Evolutionary conservation across 2,888 invertebrate species (phyloP), one percentile per base, ranked within the genome.

Genomic region (Falcaria lacertinaria): DNA sequence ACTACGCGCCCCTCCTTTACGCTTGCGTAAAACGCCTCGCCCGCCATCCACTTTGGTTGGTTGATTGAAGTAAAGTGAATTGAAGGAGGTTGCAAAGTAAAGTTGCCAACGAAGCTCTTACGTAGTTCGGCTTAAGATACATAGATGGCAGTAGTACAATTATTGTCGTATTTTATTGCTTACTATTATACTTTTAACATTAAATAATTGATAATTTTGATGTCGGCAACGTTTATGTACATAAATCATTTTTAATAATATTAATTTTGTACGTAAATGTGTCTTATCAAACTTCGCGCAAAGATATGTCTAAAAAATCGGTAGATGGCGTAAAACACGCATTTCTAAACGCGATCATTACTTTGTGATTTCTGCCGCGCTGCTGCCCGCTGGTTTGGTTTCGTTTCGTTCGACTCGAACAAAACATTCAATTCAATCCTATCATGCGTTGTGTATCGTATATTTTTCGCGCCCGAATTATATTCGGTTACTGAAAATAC

Each of bases 361-460:
- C 61, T 59, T 64, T 57, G 47, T 37, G 25, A 34, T 47, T n/a
- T n/a, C n/a, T n/a, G n/a, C n/a, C n/a, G n/a, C n/a, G n/a, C n/a
- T n/a, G 48, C 42, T 19, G 19, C 19, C 19, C 6, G 19, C 19
- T 19, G 19, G 4, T 19, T 19, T 50, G 28, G 50, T 46, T 48
- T 45, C 54, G 52, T 46, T 48, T 43, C 36, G 45, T 43, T 47
- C 48, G 52, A 47, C 50, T 54, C 60, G 54, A 76, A 70, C 82
- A 86, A 85, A 87, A 87, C 86, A 85, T 77, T 80, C 74, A 73
- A 76, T 80, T 72, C 70, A 69, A 35, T 17, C 17, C 16, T 22
- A 68, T 58, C 68, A 83, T 81, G 85, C 69, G 66, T 68, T 60
- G 79, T 69, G 70, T 57, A 72, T 64, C 64, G 66, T 69, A 56